Evolutionary conservation across 2,888 invertebrate species (phyloP).

Genomic region (Lithosia quadra): DNA sequence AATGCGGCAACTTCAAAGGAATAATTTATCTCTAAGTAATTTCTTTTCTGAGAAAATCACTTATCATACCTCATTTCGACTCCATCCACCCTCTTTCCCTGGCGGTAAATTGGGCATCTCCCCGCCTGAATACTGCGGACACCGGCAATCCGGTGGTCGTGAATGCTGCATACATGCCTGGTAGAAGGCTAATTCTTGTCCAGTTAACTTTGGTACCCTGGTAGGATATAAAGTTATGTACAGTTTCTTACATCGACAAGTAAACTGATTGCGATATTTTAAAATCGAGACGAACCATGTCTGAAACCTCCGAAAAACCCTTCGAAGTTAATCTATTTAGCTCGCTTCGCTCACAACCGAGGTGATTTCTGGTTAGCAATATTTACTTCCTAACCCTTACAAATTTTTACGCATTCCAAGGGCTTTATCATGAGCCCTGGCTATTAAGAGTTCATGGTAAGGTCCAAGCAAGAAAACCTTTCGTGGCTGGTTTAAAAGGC

Average conservation of each 20-base stretch:
- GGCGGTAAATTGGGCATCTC: conserved; percentile 70
- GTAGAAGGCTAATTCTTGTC: conserved; percentile 77
- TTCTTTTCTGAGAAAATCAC: background rate
- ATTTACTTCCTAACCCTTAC: no score
- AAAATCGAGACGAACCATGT: background rate
- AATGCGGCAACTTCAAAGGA: no score
- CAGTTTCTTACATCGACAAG: background rate
- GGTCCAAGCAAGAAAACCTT: no score
- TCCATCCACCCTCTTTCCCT: conserved; percentile 79
- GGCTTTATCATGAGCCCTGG: no score
- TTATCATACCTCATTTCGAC: conserved; percentile 73
- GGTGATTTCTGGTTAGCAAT: no score
- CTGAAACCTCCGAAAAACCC: background rate
- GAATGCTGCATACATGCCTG: conserved; percentile 80
- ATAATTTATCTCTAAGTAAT: no score
- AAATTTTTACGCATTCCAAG: no score
- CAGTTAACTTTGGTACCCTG: conserved; percentile 72
- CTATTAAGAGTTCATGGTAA: no score
- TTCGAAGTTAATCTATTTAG: background rate
- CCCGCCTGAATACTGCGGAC: conserved; percentile 75
- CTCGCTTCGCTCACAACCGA: no score
- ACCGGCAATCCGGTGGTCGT: conserved; percentile 77
- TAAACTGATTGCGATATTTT: background rate
- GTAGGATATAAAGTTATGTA: background rate
- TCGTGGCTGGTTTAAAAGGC: no score